These are phyloP conservation scores for Ardeotis arabs DNA, from an alignment of 2,113 vertebrate genomes.

Conservation along the genomic window DNA sequence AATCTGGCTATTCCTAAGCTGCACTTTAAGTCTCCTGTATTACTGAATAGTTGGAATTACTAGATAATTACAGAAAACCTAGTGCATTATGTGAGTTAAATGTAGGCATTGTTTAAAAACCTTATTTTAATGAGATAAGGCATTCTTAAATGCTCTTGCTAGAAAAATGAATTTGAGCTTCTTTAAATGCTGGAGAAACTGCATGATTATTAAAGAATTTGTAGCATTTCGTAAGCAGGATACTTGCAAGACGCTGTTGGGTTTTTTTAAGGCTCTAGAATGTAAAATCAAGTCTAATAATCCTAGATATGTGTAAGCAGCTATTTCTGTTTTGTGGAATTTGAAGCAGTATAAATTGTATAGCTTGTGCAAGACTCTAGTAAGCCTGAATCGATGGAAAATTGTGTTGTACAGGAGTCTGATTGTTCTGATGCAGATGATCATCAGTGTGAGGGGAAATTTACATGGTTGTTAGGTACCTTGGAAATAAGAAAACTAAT, in stretches of 20 bases:
- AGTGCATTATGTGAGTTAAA: slow-evolving; percentile 34
- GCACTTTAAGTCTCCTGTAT: slow-evolving; percentile 11
- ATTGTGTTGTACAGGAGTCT: not conserved
- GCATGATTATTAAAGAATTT: not conserved
- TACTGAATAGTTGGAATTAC: slow-evolving; percentile 43
- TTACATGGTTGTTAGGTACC: not conserved
- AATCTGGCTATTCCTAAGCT: slow-evolving; percentile 24
- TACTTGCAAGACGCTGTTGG: not conserved
- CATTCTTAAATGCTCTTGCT: not conserved
- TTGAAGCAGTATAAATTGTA: not conserved
- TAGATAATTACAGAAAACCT: slow-evolving; percentile 32
- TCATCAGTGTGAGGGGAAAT: not conserved
- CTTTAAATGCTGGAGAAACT: not conserved
- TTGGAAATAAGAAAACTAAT: slow-evolving; percentile 41
- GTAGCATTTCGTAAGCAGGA: not conserved
- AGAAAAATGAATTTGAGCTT: not conserved
- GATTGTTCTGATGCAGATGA: not conserved
- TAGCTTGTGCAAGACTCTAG: not conserved
- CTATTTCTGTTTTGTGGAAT: not conserved
- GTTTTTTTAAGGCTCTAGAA: not conserved
- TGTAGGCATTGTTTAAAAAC: slow-evolving; percentile 21
- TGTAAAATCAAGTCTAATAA: slow-evolving; percentile 8
- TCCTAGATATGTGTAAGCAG: not conserved
- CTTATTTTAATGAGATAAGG: slow-evolving; percentile 3
- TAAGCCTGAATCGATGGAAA: not conserved